Conservation (phyloP, 2,888 invertebrate genomes). For the Lottia scabra region DNA sequence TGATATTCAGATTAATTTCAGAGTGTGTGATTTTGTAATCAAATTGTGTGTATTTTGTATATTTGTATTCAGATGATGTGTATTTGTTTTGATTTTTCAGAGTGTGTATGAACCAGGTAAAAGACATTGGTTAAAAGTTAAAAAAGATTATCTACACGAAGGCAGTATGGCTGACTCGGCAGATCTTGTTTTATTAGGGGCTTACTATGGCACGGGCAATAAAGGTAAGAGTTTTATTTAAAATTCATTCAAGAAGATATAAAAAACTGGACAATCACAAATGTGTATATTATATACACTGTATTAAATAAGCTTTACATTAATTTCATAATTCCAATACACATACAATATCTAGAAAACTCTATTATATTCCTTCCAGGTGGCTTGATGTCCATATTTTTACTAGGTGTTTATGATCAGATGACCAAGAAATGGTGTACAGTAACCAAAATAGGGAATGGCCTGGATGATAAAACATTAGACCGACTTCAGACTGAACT, state of each 20-base stretch:
- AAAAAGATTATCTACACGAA: constrained; percentile 92
- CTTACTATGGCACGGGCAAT: constrained; percentile 94
- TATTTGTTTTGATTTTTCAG: constrained; percentile 71
- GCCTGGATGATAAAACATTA: constrained; percentile 88
- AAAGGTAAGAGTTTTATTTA: constrained; percentile 49
- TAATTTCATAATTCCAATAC: too few relatives aligned
- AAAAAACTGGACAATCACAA: too few relatives aligned
- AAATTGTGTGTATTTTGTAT: neutral
- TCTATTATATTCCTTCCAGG: too few relatives aligned
- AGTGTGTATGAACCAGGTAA: constrained; percentile 93
- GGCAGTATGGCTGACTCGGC: constrained; percentile 96
- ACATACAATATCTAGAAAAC: too few relatives aligned
- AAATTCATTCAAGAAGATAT: too few relatives aligned
- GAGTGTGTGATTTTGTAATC: too few relatives aligned
- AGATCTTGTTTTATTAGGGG: constrained; percentile 92
- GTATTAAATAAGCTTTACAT: too few relatives aligned
- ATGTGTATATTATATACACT: too few relatives aligned
- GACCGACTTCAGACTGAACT: constrained; percentile 78
- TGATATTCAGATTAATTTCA: too few relatives aligned
- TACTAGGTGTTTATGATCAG: constrained; percentile 90
- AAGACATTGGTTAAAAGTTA: constrained; percentile 95
- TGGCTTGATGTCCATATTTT: constrained; percentile 91
- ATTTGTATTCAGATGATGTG: neutral
- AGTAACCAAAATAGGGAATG: constrained; percentile 84
- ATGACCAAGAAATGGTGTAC: constrained; percentile 81